Evolutionary conservation across 2,888 invertebrate species (phyloP).

Genomic region (Thelaira solivaga): DNA sequence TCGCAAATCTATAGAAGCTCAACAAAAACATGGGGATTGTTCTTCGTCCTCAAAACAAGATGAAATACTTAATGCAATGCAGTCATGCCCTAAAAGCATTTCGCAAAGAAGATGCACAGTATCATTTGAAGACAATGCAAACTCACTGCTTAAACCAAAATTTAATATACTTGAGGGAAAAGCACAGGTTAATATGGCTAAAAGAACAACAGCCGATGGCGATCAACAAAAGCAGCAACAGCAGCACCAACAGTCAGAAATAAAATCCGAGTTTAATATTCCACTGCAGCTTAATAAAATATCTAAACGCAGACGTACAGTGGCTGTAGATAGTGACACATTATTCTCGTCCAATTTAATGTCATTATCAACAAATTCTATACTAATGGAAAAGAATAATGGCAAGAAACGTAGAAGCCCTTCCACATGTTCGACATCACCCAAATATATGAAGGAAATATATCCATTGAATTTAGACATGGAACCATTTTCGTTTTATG

Average conservation of each 20-base stretch:
- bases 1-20: slow-evolving; percentile 65
- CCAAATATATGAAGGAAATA: neutral
- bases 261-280: slow-evolving; percentile 29
- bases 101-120: slow-evolving; percentile 43
- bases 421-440: neutral
- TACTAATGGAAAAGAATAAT: neutral
- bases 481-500: slow-evolving; percentile 65
- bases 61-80: neutral
- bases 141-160: neutral
- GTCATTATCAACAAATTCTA: neutral
- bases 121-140: slow-evolving; percentile 34
- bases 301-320: slow-evolving; percentile 66
- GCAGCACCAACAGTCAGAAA: neutral
- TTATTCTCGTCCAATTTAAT: slow-evolving; percentile 1
- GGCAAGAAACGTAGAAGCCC: slow-evolving; percentile 55
- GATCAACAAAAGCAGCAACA: slow-evolving; percentile 23
- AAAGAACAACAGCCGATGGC: slow-evolving; percentile 32
- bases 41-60: neutral
- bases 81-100: slow-evolving; percentile 11
- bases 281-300: slow-evolving; percentile 62
- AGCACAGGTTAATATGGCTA: neutral
- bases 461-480: slow-evolving; percentile 38
- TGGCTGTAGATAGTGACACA: slow-evolving; percentile 62
- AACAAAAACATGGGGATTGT: slow-evolving; percentile 40
- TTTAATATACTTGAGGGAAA: neutral